Base-by-base conservation (phyloP, 2,797 vertebrate genomes). In the Ptychobarbus kaznakovi region DNA sequence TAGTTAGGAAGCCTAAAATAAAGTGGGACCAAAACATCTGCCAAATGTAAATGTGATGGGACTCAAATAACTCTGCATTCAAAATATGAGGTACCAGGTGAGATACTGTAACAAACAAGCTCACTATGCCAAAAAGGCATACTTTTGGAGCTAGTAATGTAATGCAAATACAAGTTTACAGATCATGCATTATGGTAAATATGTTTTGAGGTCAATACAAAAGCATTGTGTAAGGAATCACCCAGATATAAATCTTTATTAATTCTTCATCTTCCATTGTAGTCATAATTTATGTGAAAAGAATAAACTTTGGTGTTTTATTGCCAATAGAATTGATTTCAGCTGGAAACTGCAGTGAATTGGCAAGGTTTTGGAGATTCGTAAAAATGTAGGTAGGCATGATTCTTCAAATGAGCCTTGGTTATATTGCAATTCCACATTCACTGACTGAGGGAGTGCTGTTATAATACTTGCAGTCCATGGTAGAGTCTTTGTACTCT, bases 401-500 rank as follows among this genome's bases (percentile, higher is more conserved):
- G 56, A 28, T 63, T 63, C 61, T 15, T 63, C 61, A 25, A 28
- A 5, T 6, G 25, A 63, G 61, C 25, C 25, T 25, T 28, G 25
- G 25, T 63, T 28, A 28, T 28, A 13, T 28, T 28, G 61, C 12
- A 6, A 28, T 25, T 63, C 61, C 61, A 63, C 61, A 63, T 63
- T 28, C 12, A 5, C 51, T 72, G 68, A 58, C 85, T 28, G 25
- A 63, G 61, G 25, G 61, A 63, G 12, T 28, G 61, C 12, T 28
- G 61, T 13, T 63, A 63, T 28, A 63, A 63, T 28, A 63, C 61
- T 3, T 28, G 53, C 69, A 56, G 74, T 66, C 73, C 77, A 77
- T 51, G 80, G 63, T 40, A 25, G 44, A 86, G 61, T 78, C 25
- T 63, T 72, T 51, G 53, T 40, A 68, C 81, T 69, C 53, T 74